Evolutionary conservation across 1,140 invertebrate species (phyloP).

Genomic region (Brachionus rubens): DNA sequence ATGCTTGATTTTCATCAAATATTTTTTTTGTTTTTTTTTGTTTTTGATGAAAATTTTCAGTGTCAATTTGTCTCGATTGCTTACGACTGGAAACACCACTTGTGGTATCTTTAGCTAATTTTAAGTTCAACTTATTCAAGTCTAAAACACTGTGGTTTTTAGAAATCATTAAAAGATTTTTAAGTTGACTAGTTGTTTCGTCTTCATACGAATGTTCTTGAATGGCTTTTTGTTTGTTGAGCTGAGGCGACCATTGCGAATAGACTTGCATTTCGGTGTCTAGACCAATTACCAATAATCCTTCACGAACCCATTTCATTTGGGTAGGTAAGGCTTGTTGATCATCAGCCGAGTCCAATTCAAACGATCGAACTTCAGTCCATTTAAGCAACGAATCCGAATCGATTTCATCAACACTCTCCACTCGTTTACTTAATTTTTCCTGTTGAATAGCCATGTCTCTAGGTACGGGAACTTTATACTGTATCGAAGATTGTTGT

Average conservation of each 20-base stretch:
- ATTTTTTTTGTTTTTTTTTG: conserved; percentile 49
- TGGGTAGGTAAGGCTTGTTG: conserved; percentile 93
- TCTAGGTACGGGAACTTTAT: no score
- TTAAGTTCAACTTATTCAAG: neutral
- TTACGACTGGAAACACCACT: neutral
- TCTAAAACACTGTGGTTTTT: conserved; percentile 46
- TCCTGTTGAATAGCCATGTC: neutral
- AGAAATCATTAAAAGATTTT: conserved; percentile 14
- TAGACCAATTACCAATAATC: conserved; percentile 96
- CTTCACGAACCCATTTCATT: conserved; percentile 95
- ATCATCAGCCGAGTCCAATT: conserved; percentile 87
- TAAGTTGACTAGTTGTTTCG: neutral
- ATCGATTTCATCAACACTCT: conserved; percentile 48
- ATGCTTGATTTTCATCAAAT: conserved; percentile 49
- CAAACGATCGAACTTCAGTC: conserved; percentile 89
- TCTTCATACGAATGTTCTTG: neutral
- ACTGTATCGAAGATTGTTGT: no score
- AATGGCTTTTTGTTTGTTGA: neutral
- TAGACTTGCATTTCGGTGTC: conserved; percentile 99
- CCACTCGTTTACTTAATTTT: conserved; percentile 40
- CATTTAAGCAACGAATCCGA: conserved; percentile 66
- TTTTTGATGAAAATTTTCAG: conserved; percentile 47
- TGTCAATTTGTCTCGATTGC: neutral
- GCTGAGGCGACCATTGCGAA: conserved; percentile 76
- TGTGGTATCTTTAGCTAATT: neutral